Percentiles rank a stretch among this genome's conserved stretches.
Conservation (phyloP, 2,888 invertebrate species). For the Dolichopus griseipennis region DNA sequence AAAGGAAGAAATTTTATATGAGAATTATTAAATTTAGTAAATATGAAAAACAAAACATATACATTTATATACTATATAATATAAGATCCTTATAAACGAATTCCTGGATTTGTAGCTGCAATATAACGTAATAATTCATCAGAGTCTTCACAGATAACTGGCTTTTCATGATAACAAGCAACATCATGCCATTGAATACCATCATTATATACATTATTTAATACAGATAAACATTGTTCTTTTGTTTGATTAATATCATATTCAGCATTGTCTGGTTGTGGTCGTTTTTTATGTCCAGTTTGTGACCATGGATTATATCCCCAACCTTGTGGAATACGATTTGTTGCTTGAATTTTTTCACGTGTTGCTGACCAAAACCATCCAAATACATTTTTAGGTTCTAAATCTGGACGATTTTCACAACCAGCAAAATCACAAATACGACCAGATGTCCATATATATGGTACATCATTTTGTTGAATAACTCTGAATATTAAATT, state of each 20-base stretch:
- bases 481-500: conserved; percentile 81
- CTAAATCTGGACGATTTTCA: conserved; percentile 73
- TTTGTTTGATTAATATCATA: conserved; percentile 80
- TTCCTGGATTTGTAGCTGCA: conserved; percentile 71
- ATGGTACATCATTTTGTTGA: conserved; percentile 80
- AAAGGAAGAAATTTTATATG: not conserved
- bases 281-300: conserved; percentile 81
- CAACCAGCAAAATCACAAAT: conserved; percentile 91
- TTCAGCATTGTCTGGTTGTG: conserved; percentile 85
- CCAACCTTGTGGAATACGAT: conserved; percentile 50
- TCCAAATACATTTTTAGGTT: conserved; percentile 75
- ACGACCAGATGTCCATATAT: conserved; percentile 89
- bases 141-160: conserved; percentile 82
- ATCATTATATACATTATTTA: conserved; percentile 89
- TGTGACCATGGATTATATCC: conserved; percentile 84
- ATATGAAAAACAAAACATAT: not conserved
- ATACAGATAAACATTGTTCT: conserved; percentile 76
- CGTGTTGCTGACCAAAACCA: conserved; percentile 93
- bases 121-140: conserved; percentile 81
- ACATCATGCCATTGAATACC: conserved; percentile 92
- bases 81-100: conserved; percentile 58
- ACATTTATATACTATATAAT: not conserved
- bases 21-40: not conserved
- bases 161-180: conserved; percentile 88
- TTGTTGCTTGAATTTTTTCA: conserved; percentile 76